A percentile compares a stretch with the other conserved stretches of the same genome.
Evolutionary conservation across 92 coral and sea anemone genomes (phyloP).

Genomic region (Umimayanthus chanpuru): DNA sequence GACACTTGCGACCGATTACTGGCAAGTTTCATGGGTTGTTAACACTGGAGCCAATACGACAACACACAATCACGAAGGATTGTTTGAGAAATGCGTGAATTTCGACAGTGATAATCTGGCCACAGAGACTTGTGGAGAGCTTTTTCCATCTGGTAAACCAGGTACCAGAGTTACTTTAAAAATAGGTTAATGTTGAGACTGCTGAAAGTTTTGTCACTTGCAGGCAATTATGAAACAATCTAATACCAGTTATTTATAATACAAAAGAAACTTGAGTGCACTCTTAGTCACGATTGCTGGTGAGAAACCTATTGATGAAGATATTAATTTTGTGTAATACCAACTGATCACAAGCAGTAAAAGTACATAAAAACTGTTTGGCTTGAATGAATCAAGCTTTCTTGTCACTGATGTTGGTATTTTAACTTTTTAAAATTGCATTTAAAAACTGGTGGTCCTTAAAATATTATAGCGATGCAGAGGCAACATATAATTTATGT

Average conservation of each 20-base stretch:
- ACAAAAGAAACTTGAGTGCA: neutral
- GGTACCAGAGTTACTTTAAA: conserved; percentile 3
- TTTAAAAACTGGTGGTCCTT: too few relatives aligned
- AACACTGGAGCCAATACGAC: conserved; percentile 62
- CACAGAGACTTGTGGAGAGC: neutral
- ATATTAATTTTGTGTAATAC: neutral
- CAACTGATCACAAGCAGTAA: too few relatives aligned
- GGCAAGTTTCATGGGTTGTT: conserved; percentile 82
- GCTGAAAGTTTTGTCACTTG: conserved; percentile 11
- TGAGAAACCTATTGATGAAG: neutral
- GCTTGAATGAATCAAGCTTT: too few relatives aligned
- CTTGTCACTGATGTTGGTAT: too few relatives aligned
- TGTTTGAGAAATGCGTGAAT: conserved; percentile 77
- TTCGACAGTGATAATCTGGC: conserved; percentile 47
- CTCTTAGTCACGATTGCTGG: neutral
- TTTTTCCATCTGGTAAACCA: conserved; percentile 6
- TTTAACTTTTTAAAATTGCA: too few relatives aligned
- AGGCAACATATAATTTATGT: too few relatives aligned
- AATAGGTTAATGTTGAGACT: neutral
- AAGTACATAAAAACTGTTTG: too few relatives aligned
- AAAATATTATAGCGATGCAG: too few relatives aligned
- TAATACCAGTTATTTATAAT: too few relatives aligned
- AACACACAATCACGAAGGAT: conserved; percentile 71
- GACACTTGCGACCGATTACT: conserved; percentile 82
- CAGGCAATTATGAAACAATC: conserved; percentile 1